A percentile compares a stretch with the other conserved stretches of the same genome.
These are phyloP conservation scores for Trogon surrucura DNA, from an alignment of 2,113 vertebrate species.

Conservation along the genomic window DNA sequence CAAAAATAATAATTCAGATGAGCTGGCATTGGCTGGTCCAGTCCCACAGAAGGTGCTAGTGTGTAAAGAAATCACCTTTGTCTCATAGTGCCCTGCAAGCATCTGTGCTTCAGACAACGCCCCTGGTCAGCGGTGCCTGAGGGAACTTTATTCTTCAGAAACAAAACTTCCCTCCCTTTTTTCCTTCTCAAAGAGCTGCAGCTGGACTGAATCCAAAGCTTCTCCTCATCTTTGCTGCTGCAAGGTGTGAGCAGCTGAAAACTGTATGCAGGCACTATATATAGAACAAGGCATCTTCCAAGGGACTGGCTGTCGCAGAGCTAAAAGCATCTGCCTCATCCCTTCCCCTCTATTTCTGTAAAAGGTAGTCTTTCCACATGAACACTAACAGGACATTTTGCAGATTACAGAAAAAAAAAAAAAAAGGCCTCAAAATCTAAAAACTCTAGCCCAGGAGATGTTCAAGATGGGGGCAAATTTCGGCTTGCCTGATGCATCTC, in stretches of 20 bases:
- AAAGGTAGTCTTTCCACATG: not conserved
- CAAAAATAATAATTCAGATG: not conserved
- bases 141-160: not conserved
- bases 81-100: not conserved
- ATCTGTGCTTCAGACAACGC: not conserved
- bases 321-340: not conserved
- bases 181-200: not conserved
- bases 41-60: not conserved
- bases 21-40: not conserved
- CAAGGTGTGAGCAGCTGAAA: slow-evolving; percentile 54
- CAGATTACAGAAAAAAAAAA: not conserved
- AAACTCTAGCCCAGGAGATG: not conserved
- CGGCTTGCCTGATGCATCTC: not conserved
- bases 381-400: not conserved
- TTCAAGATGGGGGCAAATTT: not conserved
- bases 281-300: slow-evolving; percentile 33
- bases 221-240: not conserved
- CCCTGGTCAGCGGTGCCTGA: not conserved
- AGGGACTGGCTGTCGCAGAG: slow-evolving; percentile 24
- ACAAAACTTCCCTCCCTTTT: not conserved
- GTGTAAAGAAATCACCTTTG: not conserved
- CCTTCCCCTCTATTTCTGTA: not conserved
- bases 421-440: not conserved
- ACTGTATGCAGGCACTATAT: slow-evolving; percentile 1
- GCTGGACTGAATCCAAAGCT: not conserved